Evolutionary conservation across 1,140 invertebrate species (phyloP), one percentile per base, ranked within the genome.

Genomic region (Drosophila burlai): DNA sequence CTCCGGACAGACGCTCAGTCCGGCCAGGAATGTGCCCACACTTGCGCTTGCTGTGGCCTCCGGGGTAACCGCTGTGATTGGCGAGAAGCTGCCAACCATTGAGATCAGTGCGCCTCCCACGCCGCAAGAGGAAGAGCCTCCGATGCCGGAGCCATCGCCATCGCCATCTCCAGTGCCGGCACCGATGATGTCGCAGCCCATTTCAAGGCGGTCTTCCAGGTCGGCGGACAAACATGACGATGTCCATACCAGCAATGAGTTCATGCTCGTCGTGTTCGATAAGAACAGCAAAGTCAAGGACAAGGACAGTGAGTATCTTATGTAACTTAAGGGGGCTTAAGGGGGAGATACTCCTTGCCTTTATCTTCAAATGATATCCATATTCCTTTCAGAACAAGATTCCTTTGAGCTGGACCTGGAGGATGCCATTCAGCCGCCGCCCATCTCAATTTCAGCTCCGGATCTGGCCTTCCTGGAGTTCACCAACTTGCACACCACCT

Each of bases 211-310:
- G 1, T 65, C 50, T 36, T 52, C 75, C 58, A 82, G 76, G 40
- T 59, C 79, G 47, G 55, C 76, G 8, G 91, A 93, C 24, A 92
- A 85, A 42, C 91, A 92, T 38, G 92, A 92, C 49, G 92, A 93
- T 13, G 92, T 93, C 4, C 92, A 93, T 50, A 93, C 92, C n/a
- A 93, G 92, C 72, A 96, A 96, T 26, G 96, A 97, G 90, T 96
- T 97, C 74, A 97, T 97, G 96, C 91, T 97, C 40, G 96, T 97
- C 36, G 93, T 97, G 6, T 96, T 92, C 95, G 96, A 34, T 94
- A 96, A 75, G 91, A 94, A 81, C 92, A 94, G 89, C 93, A 92
- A 86, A 65, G 79, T 84, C 61, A 90, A 92, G 76, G 92, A 92
- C 67, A 94, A 94, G 79, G 93, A 94, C 91, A 93, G 94, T 93